These are phyloP conservation scores for Heterodera filipjevi DNA, from an alignment of 2,888 invertebrate genomes.

Conservation along the genomic window DNA sequence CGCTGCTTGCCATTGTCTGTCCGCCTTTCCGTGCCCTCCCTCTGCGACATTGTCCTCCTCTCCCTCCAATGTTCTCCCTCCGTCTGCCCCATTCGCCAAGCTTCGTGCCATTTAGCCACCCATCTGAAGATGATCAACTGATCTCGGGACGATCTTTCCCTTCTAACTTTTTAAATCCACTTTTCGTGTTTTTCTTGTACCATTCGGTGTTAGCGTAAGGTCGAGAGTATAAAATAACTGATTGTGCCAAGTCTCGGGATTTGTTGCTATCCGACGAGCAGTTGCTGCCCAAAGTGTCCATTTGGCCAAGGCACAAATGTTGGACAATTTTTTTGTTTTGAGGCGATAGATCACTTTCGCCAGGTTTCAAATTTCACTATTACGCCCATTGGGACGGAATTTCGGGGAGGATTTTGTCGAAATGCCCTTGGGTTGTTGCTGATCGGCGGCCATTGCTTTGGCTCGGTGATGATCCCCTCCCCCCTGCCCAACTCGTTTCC, in stretches of 20 bases:
- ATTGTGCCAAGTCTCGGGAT: constrained; percentile 3
- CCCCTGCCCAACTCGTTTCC: not conserved
- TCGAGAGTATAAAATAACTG: constrained; percentile 7
- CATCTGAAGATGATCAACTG: not conserved
- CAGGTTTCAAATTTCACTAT: not conserved
- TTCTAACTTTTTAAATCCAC: not conserved
- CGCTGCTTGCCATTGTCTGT: not conserved
- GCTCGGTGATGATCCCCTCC: not conserved
- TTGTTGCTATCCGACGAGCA: not conserved
- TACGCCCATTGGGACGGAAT: not conserved
- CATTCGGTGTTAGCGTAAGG: constrained; percentile 10
- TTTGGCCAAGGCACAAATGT: constrained; percentile 9
- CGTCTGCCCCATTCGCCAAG: not conserved
- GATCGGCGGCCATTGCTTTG: not conserved
- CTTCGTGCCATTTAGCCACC: not conserved
- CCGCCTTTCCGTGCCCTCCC: not conserved
- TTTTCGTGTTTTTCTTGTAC: constrained; percentile 7
- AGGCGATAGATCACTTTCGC: not conserved
- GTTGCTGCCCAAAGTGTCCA: not conserved
- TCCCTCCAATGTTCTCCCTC: not conserved
- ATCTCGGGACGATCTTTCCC: not conserved
- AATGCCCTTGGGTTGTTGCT: constrained; percentile 6
- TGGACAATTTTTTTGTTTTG: constrained; percentile 5
- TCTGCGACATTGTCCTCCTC: not conserved
- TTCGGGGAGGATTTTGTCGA: constrained; percentile 9